phyloP scores from a whole-genome alignment of 2,888 invertebrate species.

The Loripinus fragilis region DNA sequence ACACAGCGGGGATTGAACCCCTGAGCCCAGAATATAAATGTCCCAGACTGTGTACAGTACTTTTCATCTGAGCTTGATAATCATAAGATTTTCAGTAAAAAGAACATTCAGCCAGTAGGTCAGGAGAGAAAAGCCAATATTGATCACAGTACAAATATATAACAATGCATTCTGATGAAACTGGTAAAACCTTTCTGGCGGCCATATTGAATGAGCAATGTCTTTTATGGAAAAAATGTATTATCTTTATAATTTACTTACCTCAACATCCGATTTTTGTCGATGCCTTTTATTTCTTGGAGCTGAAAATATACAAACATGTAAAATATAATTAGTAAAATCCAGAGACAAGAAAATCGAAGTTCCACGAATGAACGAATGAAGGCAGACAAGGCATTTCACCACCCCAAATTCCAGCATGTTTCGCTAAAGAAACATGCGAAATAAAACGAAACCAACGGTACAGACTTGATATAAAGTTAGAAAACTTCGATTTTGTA shows the following conservation, averaged over 20 bases:
- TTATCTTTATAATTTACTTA: slow-evolving; percentile 24
- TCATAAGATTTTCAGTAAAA: no score
- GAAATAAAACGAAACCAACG: background rate
- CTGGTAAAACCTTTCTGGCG: slow-evolving; percentile 33
- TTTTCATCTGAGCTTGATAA: no score
- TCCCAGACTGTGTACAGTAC: no score
- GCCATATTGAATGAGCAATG: slow-evolving; percentile 52
- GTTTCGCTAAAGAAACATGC: background rate
- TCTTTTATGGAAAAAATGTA: background rate
- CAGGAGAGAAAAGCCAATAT: no score
- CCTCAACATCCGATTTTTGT: slow-evolving; percentile 65
- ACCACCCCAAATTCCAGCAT: background rate
- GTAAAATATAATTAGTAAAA: background rate
- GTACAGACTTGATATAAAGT: background rate
- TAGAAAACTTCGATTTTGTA: background rate
- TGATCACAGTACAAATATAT: no score
- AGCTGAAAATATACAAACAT: slow-evolving; percentile 58
- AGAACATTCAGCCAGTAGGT: no score
- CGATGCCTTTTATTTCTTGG: slow-evolving; percentile 65
- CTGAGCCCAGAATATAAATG: no score
- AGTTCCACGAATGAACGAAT: no score
- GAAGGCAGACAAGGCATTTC: background rate
- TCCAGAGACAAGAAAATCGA: no score
- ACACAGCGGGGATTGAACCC: no score
- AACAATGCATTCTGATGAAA: background rate